Evolutionary conservation across 1,140 invertebrate genomes (phyloP).

Genomic region (Aethina tumida): DNA sequence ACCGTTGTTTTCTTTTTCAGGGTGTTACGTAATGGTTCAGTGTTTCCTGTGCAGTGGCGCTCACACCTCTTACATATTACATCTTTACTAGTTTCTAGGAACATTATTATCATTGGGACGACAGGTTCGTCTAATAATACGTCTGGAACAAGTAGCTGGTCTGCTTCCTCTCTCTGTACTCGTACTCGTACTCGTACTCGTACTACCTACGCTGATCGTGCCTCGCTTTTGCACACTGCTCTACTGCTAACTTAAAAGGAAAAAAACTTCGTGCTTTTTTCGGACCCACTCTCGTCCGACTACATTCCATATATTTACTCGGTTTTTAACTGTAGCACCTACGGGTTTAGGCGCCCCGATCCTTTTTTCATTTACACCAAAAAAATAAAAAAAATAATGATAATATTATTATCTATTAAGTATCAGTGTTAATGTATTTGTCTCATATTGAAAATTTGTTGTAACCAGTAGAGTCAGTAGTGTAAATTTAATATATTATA

Average conservation of each 20-base stretch:
- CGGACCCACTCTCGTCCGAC: constrained; percentile 8
- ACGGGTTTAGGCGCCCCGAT: too few relatives aligned
- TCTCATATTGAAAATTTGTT: constrained; percentile 11
- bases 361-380: too few relatives aligned
- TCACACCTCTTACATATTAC: constrained; percentile 28
- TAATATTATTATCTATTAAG: constrained; percentile 3
- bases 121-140: constrained; percentile 30
- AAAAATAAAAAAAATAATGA: background rate
- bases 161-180: constrained; percentile 29
- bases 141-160: constrained; percentile 35
- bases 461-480: constrained; percentile 19
- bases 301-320: constrained; percentile 27
- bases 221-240: constrained; percentile 31
- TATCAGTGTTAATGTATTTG: constrained; percentile 5
- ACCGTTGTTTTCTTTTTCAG: constrained; percentile 17
- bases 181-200: constrained; percentile 6
- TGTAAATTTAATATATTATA: too few relatives aligned
- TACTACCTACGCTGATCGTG: constrained; percentile 21
- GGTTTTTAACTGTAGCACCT: constrained; percentile 9
- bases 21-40: constrained; percentile 18
- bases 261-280: background rate
- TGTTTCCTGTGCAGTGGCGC: constrained; percentile 24
- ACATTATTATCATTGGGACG: constrained; percentile 29
- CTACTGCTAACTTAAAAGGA: constrained; percentile 11
- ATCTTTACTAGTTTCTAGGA: constrained; percentile 24